A percentile compares a stretch with the other conserved stretches of the same genome.
Evolutionary conservation across 2,797 vertebrate species (phyloP).

Genomic region (Philypnodon macrostomus): DNA sequence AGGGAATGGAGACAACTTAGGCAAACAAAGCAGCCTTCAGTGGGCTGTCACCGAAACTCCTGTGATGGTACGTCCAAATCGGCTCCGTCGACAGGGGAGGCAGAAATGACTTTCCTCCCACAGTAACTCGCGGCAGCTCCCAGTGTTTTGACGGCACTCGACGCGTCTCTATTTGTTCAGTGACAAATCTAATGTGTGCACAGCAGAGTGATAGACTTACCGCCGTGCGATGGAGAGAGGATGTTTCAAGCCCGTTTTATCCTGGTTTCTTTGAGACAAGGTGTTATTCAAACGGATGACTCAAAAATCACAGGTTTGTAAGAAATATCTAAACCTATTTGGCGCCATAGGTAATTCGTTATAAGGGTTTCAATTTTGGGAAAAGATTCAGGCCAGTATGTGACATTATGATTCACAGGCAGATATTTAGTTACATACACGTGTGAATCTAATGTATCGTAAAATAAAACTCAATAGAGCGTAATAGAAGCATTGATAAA

Average conservation of each 20-base stretch:
- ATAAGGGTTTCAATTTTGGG: constrained; percentile 7
- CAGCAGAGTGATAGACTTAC: constrained; percentile 50
- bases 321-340: constrained; percentile 3
- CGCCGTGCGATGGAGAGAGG: constrained; percentile 31
- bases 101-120: constrained; percentile 61
- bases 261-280: constrained; percentile 13
- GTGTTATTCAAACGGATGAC: constrained; percentile 19
- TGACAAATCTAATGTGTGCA: constrained; percentile 55
- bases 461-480: no score
- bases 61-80: constrained; percentile 61
- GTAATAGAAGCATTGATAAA: no score
- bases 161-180: constrained; percentile 58
- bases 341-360: not conserved
- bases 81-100: constrained; percentile 60
- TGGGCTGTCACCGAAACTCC: constrained; percentile 74
- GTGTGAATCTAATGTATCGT: no score
- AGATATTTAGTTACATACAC: not conserved
- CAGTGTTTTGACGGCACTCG: constrained; percentile 59
- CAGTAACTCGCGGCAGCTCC: constrained; percentile 36
- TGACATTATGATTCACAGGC: not conserved
- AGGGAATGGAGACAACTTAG: constrained; percentile 73
- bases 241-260: constrained; percentile 20
- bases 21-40: constrained; percentile 77
- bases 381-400: constrained; percentile 1
- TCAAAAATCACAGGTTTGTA: constrained; percentile 1